Percentiles rank a stretch among this genome's conserved stretches.
Evolutionary conservation across 2,113 vertebrate genomes (phyloP).

Genomic region (Anoplopoma fimbria): DNA sequence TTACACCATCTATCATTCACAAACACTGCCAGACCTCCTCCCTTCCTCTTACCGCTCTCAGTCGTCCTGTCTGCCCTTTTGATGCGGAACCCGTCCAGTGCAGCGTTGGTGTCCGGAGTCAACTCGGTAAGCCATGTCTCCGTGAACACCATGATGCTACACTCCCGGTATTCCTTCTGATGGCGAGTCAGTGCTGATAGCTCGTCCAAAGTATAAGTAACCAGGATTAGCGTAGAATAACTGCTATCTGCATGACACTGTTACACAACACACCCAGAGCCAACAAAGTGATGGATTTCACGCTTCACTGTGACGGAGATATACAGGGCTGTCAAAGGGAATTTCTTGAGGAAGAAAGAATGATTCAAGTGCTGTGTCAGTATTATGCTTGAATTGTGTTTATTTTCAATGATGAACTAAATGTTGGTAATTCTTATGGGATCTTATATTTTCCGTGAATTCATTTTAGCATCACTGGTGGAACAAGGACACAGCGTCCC

Average conservation of each 20-base stretch:
- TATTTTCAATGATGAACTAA: not conserved
- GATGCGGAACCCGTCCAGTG: too few relatives aligned
- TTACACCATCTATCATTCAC: too few relatives aligned
- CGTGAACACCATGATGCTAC: too few relatives aligned
- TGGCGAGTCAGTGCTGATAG: too few relatives aligned
- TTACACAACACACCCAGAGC: not conserved
- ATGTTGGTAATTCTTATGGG: not conserved
- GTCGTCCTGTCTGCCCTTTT: too few relatives aligned
- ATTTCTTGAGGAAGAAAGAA: not conserved
- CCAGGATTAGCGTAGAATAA: constrained; percentile 16
- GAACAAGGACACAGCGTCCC: not conserved
- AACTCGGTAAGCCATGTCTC: too few relatives aligned
- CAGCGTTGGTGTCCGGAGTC: too few relatives aligned
- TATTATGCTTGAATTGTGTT: not conserved
- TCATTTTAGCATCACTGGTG: not conserved
- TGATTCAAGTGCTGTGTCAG: not conserved
- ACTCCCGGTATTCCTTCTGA: too few relatives aligned
- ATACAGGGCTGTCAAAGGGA: not conserved
- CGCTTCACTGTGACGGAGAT: not conserved
- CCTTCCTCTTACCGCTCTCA: too few relatives aligned
- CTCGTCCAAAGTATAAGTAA: constrained; percentile 34
- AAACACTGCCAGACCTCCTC: too few relatives aligned
- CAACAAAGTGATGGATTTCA: not conserved
- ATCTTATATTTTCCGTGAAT: constrained; percentile 5
- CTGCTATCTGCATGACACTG: not conserved